Conservation (phyloP, 2,888 invertebrate genomes). For the Fragum whitleyi region DNA sequence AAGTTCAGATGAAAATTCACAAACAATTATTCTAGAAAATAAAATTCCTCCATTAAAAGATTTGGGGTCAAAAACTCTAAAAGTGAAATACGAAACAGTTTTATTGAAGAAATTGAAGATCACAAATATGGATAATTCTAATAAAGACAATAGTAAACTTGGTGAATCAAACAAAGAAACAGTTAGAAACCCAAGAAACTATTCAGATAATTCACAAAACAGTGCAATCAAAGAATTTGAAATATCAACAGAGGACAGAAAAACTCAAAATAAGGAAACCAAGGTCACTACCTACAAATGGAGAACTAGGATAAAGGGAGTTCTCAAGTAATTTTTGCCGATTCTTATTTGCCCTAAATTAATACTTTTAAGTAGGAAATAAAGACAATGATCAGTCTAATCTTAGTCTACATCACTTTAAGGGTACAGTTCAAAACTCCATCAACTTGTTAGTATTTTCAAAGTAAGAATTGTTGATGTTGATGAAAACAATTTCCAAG, state of each 20-base stretch:
- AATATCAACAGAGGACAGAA: constrained; percentile 1
- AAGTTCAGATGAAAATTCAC: background rate
- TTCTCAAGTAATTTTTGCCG: background rate
- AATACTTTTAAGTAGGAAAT: too few species aligned
- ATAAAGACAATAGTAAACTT: background rate
- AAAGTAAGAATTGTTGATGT: too few species aligned
- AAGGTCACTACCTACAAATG: constrained; percentile 1
- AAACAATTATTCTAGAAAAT: background rate
- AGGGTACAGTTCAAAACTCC: too few species aligned
- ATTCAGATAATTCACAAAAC: background rate
- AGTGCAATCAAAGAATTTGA: constrained; percentile 8
- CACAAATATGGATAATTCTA: background rate
- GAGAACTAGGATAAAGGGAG: background rate
- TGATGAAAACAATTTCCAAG: too few species aligned
- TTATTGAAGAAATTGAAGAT: background rate
- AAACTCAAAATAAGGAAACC: constrained; percentile 10
- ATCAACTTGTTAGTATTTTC: too few species aligned
- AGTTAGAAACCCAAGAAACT: background rate
- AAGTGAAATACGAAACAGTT: constrained; percentile 18
- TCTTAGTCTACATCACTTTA: too few species aligned
- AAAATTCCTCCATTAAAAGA: background rate
- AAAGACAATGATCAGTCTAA: too few species aligned
- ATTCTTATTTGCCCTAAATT: too few species aligned
- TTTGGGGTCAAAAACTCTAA: background rate
- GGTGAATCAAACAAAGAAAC: background rate